A percentile compares a stretch with the other conserved stretches of the same genome.
Conservation (phyloP, 2,113 vertebrate genomes). For the Misgurnus mizolepis region DNA sequence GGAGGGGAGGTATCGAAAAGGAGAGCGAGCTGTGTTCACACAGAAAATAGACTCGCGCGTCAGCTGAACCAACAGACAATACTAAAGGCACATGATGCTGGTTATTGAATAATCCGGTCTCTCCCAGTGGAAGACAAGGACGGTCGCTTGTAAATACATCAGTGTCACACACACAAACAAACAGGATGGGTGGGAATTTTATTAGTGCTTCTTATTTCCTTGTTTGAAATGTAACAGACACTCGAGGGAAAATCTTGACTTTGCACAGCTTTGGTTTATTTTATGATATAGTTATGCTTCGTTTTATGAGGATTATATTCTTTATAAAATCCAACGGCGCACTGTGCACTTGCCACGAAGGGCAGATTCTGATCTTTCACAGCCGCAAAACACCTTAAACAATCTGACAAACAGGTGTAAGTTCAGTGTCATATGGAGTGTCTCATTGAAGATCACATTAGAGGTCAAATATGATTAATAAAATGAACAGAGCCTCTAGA, state of each 20-base stretch:
- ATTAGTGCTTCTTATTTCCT: slow-evolving; percentile 14
- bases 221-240: slow-evolving; percentile 10
- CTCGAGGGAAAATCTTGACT: not conserved
- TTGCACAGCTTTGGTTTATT: too few relatives aligned
- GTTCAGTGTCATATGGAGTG: not conserved
- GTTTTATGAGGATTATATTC: too few relatives aligned
- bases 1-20: slow-evolving; percentile 12
- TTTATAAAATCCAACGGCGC: too few relatives aligned
- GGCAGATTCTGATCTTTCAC: not conserved
- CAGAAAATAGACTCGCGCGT: slow-evolving; percentile 57
- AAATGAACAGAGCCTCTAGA: not conserved
- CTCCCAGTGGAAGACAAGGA: slow-evolving; percentile 33
- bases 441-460: not conserved
- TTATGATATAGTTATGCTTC: too few relatives aligned
- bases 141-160: slow-evolving; percentile 64
- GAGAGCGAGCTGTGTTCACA: slow-evolving; percentile 8
- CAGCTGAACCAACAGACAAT: slow-evolving; percentile 62
- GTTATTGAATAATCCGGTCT: slow-evolving; percentile 50
- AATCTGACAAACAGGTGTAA: not conserved
- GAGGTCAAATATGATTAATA: slow-evolving; percentile 23
- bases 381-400: not conserved
- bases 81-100: slow-evolving; percentile 37
- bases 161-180: not conserved
- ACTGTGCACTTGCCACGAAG: too few relatives aligned
- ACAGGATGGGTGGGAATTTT: not conserved